Conservation (phyloP, 2,797 vertebrate species). For the Lophius americanus region DNA sequence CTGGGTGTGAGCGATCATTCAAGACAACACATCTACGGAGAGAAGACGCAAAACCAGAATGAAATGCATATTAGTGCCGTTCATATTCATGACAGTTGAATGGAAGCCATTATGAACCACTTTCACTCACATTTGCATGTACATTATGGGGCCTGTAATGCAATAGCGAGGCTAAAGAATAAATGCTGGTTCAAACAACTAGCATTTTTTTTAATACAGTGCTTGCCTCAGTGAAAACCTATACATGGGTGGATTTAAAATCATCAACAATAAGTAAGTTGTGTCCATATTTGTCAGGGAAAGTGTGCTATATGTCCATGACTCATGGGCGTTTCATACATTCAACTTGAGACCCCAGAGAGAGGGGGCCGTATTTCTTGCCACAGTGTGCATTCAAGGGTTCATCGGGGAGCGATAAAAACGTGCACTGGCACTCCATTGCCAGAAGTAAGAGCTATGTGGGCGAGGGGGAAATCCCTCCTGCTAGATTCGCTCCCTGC, state of each 20-base stretch:
- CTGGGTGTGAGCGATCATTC: constrained; percentile 52
- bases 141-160: constrained; percentile 61
- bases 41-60: constrained; percentile 61
- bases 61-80: constrained; percentile 68
- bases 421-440: constrained; percentile 41
- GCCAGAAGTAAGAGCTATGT: constrained; percentile 63
- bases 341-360: constrained; percentile 38
- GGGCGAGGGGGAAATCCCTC: constrained; percentile 60
- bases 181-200: constrained; percentile 23
- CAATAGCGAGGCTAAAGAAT: constrained; percentile 24
- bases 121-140: constrained; percentile 76
- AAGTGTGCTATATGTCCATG: background rate
- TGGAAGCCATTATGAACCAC: constrained; percentile 61
- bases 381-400: constrained; percentile 50
- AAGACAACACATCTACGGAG: constrained; percentile 29
- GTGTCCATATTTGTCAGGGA: background rate
- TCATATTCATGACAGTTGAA: constrained; percentile 71
- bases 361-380: constrained; percentile 31
- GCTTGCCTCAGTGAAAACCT: background rate
- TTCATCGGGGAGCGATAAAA: constrained; percentile 52
- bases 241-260: background rate
- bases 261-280: background rate
- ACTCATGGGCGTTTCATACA: constrained; percentile 10
- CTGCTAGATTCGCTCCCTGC: constrained; percentile 62
- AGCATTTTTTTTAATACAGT: too few relatives aligned